A percentile compares a stretch with the other conserved stretches of the same genome.
Conservation (phyloP, 2,888 invertebrate genomes). For the Lacanobia oleracea region DNA sequence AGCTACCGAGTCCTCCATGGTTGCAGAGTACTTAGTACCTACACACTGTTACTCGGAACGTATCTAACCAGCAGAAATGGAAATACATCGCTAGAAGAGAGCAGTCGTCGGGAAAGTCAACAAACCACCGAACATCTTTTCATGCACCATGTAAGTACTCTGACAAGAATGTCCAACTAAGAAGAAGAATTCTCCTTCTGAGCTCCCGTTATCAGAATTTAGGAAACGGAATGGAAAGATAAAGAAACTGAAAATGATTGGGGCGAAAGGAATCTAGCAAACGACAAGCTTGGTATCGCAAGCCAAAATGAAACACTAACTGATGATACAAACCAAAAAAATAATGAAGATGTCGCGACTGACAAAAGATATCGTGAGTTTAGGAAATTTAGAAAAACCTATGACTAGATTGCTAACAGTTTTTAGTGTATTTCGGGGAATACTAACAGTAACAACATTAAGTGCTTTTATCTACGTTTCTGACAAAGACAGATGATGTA, state of each 20-base stretch:
- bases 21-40: no score
- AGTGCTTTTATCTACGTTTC: background rate
- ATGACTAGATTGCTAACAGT: slow-evolving; percentile 2
- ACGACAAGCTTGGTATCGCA: background rate
- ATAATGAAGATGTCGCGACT: background rate
- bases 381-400: background rate
- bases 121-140: no score
- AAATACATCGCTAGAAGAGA: no score
- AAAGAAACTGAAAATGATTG: background rate
- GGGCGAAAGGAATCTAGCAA: background rate
- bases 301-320: background rate
- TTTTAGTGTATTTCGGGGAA: slow-evolving; percentile 5
- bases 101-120: no score
- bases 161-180: no score
- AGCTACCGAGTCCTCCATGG: no score
- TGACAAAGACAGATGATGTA: background rate
- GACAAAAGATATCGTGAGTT: slow-evolving; percentile 12
- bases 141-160: no score
- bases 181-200: background rate
- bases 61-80: no score
- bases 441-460: slow-evolving; percentile 7
- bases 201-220: background rate
- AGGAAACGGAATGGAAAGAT: no score
- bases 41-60: no score
- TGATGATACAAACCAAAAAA: background rate